Evolutionary conservation across 2,113 vertebrate species (phyloP).

Genomic region (Marmota flaviventris): DNA sequence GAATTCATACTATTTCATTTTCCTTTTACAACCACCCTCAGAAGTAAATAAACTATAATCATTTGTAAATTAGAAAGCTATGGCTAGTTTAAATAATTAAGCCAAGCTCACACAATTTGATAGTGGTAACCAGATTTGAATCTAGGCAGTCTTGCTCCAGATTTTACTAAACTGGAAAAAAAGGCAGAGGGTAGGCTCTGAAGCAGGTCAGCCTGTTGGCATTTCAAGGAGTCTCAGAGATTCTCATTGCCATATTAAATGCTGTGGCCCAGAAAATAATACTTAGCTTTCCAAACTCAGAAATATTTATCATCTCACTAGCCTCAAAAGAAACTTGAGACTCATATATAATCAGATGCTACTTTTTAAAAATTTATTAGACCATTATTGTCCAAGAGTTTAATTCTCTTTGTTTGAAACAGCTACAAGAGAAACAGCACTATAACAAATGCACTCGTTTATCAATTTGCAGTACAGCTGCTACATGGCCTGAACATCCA

Average conservation of each 20-base stretch:
- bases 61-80: not conserved
- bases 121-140: not conserved
- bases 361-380: not conserved
- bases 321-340: not conserved
- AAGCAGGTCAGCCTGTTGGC: not conserved
- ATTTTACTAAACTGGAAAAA: not conserved
- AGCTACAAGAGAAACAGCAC: not conserved
- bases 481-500: not conserved
- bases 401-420: not conserved
- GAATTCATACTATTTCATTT: not conserved
- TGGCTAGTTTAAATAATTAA: not conserved
- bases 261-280: not conserved
- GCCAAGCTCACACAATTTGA: not conserved
- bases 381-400: not conserved
- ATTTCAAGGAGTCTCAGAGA: not conserved
- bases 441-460: not conserved
- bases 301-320: not conserved
- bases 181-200: not conserved
- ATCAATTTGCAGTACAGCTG: not conserved
- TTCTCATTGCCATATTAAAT: not conserved
- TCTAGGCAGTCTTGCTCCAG: not conserved
- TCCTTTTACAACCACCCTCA: not conserved
- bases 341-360: not conserved
- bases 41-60: not conserved
- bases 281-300: not conserved